phyloP scores from a whole-genome alignment of 2,888 invertebrate species.

The Dolomedes plantarius region DNA sequence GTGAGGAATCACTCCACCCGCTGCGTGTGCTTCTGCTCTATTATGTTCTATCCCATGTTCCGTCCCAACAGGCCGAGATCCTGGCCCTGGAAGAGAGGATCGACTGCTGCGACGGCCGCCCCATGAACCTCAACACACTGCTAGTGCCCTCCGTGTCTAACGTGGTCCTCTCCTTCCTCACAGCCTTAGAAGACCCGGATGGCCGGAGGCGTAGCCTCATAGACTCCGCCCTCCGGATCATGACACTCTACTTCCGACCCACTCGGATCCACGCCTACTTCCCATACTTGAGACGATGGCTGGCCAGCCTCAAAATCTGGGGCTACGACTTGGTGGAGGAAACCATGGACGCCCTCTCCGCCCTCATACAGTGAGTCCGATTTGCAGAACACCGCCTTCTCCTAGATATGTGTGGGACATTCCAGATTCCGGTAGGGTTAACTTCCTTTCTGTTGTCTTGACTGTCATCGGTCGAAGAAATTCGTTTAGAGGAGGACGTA shows the following conservation, averaged over 20 bases:
- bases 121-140: constrained; percentile 34
- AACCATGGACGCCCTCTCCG: constrained; percentile 24
- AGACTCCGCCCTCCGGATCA: constrained; percentile 33
- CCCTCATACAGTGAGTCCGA: constrained; percentile 53
- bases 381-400: no score
- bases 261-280: constrained; percentile 54
- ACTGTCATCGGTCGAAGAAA: no score
- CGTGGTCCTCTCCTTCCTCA: constrained; percentile 68
- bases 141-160: constrained; percentile 73
- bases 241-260: constrained; percentile 45
- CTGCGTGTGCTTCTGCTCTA: no score
- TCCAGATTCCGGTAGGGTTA: no score
- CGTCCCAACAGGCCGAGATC: constrained; percentile 68
- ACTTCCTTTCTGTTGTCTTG: no score
- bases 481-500: no score
- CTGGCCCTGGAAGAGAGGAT: constrained; percentile 57
- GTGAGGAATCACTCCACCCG: no score
- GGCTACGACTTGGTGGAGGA: constrained; percentile 42
- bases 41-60: no score
- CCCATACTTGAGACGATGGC: constrained; percentile 36
- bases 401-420: no score
- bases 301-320: constrained; percentile 48
- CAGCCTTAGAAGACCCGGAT: constrained; percentile 69
- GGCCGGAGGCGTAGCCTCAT: constrained; percentile 51
- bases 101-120: constrained; percentile 15